phyloP scores from a whole-genome alignment of 2,797 vertebrate species.

The Cirrhinus mrigala region DNA sequence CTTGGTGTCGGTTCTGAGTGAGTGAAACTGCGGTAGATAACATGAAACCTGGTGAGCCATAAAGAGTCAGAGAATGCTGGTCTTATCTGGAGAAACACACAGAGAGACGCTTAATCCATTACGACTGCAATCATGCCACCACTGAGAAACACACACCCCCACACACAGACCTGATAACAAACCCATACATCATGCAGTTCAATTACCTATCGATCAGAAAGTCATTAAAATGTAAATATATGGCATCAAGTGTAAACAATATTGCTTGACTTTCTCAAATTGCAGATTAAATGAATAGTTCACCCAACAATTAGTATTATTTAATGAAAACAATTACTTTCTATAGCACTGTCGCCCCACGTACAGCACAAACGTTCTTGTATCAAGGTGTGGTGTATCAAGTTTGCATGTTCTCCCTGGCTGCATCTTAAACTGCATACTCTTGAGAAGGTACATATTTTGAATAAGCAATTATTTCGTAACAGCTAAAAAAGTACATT shows the following conservation, averaged over 20 bases:
- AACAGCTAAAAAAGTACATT: neutral
- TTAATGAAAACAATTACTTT: neutral
- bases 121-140: constrained; percentile 55
- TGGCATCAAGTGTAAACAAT: neutral
- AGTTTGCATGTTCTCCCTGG: neutral
- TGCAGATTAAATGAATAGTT: neutral
- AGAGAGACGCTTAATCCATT: constrained; percentile 61
- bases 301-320: neutral
- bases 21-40: constrained; percentile 62
- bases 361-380: neutral
- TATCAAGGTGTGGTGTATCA: neutral
- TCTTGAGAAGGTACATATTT: neutral
- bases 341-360: neutral
- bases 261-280: neutral
- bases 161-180: constrained; percentile 35
- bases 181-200: constrained; percentile 21
- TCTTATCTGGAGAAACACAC: constrained; percentile 61
- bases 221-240: neutral
- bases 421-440: neutral
- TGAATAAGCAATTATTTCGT: too few relatives aligned
- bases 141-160: constrained; percentile 47
- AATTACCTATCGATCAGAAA: constrained; percentile 1
- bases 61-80: constrained; percentile 52
- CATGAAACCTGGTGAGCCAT: constrained; percentile 52
- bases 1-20: constrained; percentile 52